phyloP scores from a whole-genome alignment of 2,113 vertebrate species.

The Macroglossus sobrinus region DNA sequence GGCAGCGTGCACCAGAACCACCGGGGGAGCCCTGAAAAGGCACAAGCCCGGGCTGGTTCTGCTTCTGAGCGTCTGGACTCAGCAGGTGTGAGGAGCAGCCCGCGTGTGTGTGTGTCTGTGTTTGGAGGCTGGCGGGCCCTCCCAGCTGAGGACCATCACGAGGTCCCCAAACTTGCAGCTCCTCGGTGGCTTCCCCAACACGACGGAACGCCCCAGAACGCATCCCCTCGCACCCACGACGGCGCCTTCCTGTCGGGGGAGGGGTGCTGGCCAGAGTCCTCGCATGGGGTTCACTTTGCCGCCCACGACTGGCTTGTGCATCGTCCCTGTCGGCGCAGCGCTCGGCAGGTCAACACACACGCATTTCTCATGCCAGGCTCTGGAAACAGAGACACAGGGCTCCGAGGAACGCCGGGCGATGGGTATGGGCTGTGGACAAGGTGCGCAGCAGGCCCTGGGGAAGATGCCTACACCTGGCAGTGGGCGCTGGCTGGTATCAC shows the following conservation, averaged over 20 bases:
- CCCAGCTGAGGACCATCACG: not conserved
- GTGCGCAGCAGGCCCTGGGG: accelerated
- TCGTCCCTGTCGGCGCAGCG: accelerated
- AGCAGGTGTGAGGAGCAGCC: accelerated
- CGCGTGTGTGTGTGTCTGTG: not conserved
- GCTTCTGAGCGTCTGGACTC: not conserved
- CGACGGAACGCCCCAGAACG: not conserved
- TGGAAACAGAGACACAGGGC: not conserved
- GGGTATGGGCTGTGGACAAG: accelerated
- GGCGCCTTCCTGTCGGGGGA: not conserved
- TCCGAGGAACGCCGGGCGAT: accelerated
- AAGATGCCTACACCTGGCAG: accelerated
- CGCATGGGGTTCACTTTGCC: not conserved
- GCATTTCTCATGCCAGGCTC: not conserved
- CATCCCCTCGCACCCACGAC: accelerated
- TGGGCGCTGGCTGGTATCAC: not conserved
- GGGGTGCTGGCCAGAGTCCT: not conserved
- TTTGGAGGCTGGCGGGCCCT: not conserved
- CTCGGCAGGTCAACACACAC: not conserved
- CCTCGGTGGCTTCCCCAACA: not conserved
- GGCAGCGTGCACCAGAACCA: not conserved
- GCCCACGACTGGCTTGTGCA: not conserved
- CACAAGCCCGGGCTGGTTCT: not conserved
- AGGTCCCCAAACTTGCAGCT: not conserved
- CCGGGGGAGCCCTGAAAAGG: not conserved